Evolutionary conservation across 2,113 vertebrate species (phyloP), one percentile per base, ranked within the genome.

Genomic region (Hemiprocne comata): DNA sequence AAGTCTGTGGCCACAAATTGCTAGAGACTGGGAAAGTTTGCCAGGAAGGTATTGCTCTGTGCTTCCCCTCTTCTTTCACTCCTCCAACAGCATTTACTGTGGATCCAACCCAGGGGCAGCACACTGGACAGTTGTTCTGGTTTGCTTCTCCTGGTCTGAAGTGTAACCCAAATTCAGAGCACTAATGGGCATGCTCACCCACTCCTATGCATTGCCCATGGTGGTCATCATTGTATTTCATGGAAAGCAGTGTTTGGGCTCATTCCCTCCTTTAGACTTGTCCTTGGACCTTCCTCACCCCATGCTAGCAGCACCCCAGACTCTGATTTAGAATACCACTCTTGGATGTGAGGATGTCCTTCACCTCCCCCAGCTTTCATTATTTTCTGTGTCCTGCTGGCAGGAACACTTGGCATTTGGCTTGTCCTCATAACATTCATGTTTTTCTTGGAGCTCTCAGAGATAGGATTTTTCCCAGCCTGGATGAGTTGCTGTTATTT

Each of bases 381-480:
- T 82, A 67, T 71, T 87, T 89, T 77, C 72, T 75, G 54, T 94
- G 65, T 87, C 88, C 94, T 81, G 79, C 69, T 92, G 85, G 70
- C 93, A 94, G 92, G 61, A 86, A 21, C 85, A 65, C 75, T 90
- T 92, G 75, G 72, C 72, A 34, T 80, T 92, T 48, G 13, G 72
- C 66, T 92, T 93, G 83, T 55, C 72, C 82, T 92, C 65, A 11
- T 62, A 80, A 80, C 85, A 53, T 62, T 81, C 28, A 3, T 94
- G 95, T 94, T 93, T 90, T 90, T 88, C 71, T 95, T 96, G 90
- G 95, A 96, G 51, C 88, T 77, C 72, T 84, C 72, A 26, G 60
- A 77, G 87, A 71, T 48, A 85, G 91, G 67, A 90, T 95, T 96
- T 96, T 96, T 95, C 93, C 92, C 92, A 95, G 94, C 85, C 93